A percentile compares a stretch with the other conserved stretches of the same genome.
phyloP scores from a whole-genome alignment of 1,140 invertebrate genomes.

The Drepana arcuata region DNA sequence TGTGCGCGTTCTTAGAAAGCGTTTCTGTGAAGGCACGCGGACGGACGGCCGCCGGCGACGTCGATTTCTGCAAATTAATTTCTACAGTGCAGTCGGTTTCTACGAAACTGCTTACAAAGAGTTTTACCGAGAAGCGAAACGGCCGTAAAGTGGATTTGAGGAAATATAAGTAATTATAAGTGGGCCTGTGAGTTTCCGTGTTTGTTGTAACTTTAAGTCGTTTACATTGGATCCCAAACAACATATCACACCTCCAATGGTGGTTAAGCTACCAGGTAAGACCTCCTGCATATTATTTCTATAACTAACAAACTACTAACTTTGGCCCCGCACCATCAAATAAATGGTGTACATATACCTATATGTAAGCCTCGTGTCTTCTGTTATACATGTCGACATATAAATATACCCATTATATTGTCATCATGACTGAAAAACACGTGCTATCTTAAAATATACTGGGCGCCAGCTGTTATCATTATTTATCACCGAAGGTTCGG shows the following conservation, averaged over 20 bases:
- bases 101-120: constrained; percentile 66
- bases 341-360: too few species aligned
- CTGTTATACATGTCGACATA: too few species aligned
- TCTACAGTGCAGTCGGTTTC: constrained; percentile 60
- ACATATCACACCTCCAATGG: constrained; percentile 58
- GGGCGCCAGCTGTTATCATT: constrained; percentile 21
- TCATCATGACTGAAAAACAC: constrained; percentile 11
- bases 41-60: constrained; percentile 37
- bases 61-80: constrained; percentile 67
- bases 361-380: too few species aligned
- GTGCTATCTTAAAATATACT: constrained; percentile 6
- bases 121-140: constrained; percentile 63
- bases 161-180: constrained; percentile 64
- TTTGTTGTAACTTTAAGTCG: constrained; percentile 42
- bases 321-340: too few species aligned
- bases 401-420: constrained; percentile 10
- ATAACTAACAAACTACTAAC: not conserved
- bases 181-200: constrained; percentile 63
- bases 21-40: constrained; percentile 49
- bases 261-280: constrained; percentile 68
- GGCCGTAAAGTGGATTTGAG: constrained; percentile 64
- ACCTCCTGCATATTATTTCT: constrained; percentile 3
- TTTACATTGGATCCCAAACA: constrained; percentile 69
- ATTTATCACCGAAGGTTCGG: constrained; percentile 11
- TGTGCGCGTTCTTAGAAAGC: constrained; percentile 58